A percentile compares a stretch with the other conserved stretches of the same genome.
These are phyloP conservation scores for Hippasteria phrygiana DNA, from an alignment of 53 echinoderm and acorn worm species.

Conservation along the genomic window DNA sequence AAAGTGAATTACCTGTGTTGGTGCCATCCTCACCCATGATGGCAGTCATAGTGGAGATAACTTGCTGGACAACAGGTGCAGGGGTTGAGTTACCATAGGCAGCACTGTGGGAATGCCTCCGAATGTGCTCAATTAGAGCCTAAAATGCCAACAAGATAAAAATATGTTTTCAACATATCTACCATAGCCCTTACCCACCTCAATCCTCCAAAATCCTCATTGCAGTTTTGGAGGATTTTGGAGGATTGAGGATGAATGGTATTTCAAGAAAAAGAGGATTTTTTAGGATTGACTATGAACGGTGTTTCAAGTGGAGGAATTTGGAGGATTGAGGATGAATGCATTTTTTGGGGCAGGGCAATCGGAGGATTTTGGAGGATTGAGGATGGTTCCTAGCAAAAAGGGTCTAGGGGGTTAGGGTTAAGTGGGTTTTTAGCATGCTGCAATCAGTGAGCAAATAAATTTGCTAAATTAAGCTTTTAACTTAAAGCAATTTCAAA, in stretches of 20 bases:
- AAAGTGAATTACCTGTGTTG: constrained; percentile 75
- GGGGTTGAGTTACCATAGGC: constrained; percentile 85
- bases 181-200: not conserved
- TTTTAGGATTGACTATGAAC: not conserved
- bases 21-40: constrained; percentile 91
- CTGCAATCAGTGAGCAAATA: not conserved
- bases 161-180: not conserved
- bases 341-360: too few relatives aligned
- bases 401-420: too few relatives aligned
- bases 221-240: too few relatives aligned
- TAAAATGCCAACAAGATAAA: constrained; percentile 19
- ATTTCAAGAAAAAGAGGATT: too few relatives aligned
- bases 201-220: too few relatives aligned
- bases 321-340: too few relatives aligned
- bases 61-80: constrained; percentile 88
- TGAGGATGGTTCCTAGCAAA: too few relatives aligned
- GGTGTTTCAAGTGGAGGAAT: not conserved
- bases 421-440: not conserved
- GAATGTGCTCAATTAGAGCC: constrained; percentile 86
- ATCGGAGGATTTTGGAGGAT: too few relatives aligned
- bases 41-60: constrained; percentile 79
- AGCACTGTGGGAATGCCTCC: constrained; percentile 87
- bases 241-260: too few relatives aligned
- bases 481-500: too few relatives aligned
- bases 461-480: too few relatives aligned